Percentiles rank a stretch among this genome's conserved stretches.
Conservation (phyloP, 1,140 invertebrate genomes). For the Arion vulgaris region DNA sequence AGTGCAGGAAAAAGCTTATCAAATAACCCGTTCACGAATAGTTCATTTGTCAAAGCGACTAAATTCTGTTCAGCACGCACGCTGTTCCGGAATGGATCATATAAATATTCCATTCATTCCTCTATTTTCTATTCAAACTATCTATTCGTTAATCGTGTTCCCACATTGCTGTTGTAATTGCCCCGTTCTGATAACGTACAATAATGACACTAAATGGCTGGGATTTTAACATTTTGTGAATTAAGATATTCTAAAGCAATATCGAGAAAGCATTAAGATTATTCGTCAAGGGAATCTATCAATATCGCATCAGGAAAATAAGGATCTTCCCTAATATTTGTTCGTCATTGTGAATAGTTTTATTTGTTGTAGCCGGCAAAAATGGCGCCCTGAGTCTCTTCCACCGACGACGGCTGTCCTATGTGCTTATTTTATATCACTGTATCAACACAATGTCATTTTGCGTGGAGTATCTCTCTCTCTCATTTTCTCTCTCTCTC, state of each 20-base stretch:
- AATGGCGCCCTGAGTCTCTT: no score
- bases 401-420: no score
- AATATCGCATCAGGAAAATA: no score
- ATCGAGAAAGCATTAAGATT: background rate
- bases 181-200: background rate
- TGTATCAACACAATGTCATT: no score
- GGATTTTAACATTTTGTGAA: background rate
- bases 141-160: background rate
- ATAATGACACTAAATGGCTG: background rate
- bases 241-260: background rate
- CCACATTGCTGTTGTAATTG: background rate
- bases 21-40: background rate
- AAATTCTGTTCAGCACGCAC: background rate
- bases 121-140: background rate
- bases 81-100: background rate
- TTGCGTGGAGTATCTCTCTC: no score
- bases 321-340: no score
- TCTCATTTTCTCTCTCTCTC: no score
- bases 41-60: background rate
- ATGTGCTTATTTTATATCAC: no score
- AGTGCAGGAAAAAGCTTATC: background rate
- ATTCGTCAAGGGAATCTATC: background rate
- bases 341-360: no score
- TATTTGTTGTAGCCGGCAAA: no score
- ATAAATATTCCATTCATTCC: background rate